Conservation (phyloP, 2,113 vertebrate species). For the Eurypyga helias region DNA sequence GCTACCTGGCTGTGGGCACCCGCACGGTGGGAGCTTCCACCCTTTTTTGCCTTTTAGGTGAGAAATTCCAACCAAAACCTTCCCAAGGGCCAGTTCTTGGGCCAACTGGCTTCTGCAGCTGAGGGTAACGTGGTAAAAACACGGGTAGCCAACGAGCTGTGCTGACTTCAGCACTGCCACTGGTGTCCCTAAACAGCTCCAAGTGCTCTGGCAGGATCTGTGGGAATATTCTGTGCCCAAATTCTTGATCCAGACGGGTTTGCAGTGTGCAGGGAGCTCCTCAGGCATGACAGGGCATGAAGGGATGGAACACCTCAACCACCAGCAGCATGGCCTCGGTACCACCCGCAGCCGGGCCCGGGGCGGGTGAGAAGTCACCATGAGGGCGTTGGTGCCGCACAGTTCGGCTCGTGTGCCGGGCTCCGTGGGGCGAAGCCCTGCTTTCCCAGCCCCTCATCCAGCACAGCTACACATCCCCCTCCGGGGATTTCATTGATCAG, state of each 20-base stretch:
- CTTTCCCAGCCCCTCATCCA: not conserved
- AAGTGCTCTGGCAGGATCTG: not conserved
- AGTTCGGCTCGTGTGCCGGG: rapidly evolving
- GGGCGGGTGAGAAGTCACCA: not conserved
- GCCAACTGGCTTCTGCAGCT: not conserved
- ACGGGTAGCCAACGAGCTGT: rapidly evolving
- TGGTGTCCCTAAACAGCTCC: rapidly evolving
- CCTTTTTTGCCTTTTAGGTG: not conserved
- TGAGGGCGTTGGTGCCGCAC: rapidly evolving
- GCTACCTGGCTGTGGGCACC: not conserved
- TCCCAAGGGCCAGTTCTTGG: not conserved
- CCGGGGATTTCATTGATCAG: not conserved
- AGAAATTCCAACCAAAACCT: not conserved
- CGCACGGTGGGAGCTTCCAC: not conserved
- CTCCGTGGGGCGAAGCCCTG: not conserved
- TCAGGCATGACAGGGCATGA: not conserved
- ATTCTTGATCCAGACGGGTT: rapidly evolving
- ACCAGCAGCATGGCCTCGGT: rapidly evolving
- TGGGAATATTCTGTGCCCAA: not conserved
- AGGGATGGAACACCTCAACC: not conserved
- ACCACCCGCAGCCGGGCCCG: not conserved
- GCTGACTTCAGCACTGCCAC: not conserved
- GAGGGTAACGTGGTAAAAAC: not conserved
- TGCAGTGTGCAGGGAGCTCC: not conserved
- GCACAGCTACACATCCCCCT: not conserved